phyloP scores from a whole-genome alignment of 2,888 invertebrate species.

The Bombylius major region DNA sequence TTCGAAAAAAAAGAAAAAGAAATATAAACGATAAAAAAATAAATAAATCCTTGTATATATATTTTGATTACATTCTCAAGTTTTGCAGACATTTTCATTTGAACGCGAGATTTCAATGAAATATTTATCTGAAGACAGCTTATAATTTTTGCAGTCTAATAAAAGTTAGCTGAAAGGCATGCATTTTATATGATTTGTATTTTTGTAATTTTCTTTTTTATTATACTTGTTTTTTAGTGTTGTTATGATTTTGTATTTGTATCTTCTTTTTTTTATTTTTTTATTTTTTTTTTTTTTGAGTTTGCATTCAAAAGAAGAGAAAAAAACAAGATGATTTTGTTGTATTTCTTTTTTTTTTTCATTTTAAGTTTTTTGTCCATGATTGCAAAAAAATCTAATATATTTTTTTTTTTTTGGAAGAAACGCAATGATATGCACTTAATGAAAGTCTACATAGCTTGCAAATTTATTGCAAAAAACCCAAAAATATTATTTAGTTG shows the following conservation, averaged over 20 bases:
- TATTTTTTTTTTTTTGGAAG: neutral
- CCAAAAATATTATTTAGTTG: no score
- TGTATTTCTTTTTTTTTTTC: neutral
- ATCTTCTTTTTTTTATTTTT: neutral
- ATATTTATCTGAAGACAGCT: neutral
- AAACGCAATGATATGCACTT: neutral
- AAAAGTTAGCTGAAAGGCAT: constrained; percentile 4
- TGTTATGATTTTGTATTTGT: no score
- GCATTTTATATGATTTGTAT: neutral
- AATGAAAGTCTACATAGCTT: neutral
- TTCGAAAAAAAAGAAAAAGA: neutral
- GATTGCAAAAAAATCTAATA: neutral
- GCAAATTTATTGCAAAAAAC: neutral
- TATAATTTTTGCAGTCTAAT: neutral
- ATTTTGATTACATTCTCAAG: neutral
- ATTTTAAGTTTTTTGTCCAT: neutral
- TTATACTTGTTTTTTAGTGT: neutral
- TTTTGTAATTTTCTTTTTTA: neutral
- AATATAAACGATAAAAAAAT: neutral
- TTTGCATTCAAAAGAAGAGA: no score
- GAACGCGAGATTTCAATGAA: neutral
- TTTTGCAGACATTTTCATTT: neutral
- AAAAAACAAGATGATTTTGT: neutral
- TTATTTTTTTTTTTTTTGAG: neutral
- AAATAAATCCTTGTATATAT: neutral